Percentiles rank a stretch among this genome's conserved stretches.
Evolutionary conservation across 37 sponge, comb jelly and placozoan species (phyloP).

Genomic region (Aphrocallistes beatrix): DNA sequence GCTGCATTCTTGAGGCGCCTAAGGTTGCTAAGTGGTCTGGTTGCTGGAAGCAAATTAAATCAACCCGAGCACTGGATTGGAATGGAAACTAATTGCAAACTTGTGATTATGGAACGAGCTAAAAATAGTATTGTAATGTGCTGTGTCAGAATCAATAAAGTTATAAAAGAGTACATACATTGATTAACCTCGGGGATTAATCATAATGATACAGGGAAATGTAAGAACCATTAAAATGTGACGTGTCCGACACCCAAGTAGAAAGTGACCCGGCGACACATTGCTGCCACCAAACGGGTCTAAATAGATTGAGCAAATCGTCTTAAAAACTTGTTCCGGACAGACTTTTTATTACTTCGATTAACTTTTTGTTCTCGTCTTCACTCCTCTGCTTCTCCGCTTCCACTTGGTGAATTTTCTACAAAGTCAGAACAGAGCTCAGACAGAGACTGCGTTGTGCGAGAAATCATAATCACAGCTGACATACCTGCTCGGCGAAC

Average conservation of each 20-base stretch:
- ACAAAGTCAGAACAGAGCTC: neutral
- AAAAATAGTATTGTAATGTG: too few relatives aligned
- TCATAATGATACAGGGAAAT: neutral
- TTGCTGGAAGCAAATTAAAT: too few relatives aligned
- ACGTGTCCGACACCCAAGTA: conserved; percentile 16
- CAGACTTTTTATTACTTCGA: conserved; percentile 7
- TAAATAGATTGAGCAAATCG: too few relatives aligned
- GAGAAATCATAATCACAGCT: neutral
- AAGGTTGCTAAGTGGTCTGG: neutral
- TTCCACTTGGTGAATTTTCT: neutral
- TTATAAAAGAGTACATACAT: conserved; percentile 1
- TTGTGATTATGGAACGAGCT: too few relatives aligned
- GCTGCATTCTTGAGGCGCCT: neutral
- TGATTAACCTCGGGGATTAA: neutral
- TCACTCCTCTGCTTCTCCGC: conserved; percentile 1
- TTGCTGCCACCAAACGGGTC: too few relatives aligned
- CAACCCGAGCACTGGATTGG: too few relatives aligned
- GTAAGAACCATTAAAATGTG: conserved; percentile 14
- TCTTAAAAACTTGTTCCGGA: conserved; percentile 1
- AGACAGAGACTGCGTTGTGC: neutral
- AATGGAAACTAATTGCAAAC: too few relatives aligned
- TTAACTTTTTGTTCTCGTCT: conserved; percentile 9
- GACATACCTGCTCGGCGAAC: neutral
- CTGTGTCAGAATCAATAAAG: neutral
- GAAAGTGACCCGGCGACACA: too few relatives aligned